These are phyloP conservation scores for Crypturellus tataupa DNA, from an alignment of 2,797 vertebrate genomes.

Conservation along the genomic window DNA sequence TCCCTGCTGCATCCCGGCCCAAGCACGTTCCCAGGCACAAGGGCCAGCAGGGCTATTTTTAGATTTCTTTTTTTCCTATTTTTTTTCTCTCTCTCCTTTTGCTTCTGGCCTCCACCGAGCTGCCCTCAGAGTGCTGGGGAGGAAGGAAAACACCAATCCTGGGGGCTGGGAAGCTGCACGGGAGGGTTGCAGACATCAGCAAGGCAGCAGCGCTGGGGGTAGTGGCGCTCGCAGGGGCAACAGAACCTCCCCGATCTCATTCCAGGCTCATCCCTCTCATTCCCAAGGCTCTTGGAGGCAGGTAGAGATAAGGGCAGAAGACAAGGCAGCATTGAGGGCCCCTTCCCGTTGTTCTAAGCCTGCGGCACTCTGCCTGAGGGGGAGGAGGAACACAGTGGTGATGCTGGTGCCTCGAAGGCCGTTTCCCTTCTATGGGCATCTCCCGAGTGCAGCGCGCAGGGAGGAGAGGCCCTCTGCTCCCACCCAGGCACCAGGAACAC, in stretches of 20 bases:
- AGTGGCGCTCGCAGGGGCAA: background rate
- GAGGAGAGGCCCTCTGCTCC: background rate
- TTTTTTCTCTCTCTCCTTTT: background rate
- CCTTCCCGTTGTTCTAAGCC: too few species aligned
- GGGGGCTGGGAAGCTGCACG: accelerated
- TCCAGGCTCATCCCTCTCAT: accelerated
- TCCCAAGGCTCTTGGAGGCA: background rate
- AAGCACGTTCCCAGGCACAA: background rate
- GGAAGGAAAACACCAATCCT: background rate
- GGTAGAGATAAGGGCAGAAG: background rate
- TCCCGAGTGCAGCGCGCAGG: accelerated
- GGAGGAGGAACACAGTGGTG: background rate
- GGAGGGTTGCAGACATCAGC: background rate
- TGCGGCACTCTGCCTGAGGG: accelerated
- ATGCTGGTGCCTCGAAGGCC: accelerated
- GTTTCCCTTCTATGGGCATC: slow-evolving; percentile 67
- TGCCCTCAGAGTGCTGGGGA: background rate
- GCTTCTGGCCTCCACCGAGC: background rate
- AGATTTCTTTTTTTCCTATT: background rate
- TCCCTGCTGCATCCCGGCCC: background rate
- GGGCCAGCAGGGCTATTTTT: slow-evolving; percentile 20
- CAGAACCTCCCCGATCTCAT: background rate
- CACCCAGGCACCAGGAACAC: background rate
- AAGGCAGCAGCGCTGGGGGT: background rate
- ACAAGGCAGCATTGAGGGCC: background rate